phyloP scores from a whole-genome alignment of 2,113 vertebrate genomes.

The Brachypteracias leptosomus region DNA sequence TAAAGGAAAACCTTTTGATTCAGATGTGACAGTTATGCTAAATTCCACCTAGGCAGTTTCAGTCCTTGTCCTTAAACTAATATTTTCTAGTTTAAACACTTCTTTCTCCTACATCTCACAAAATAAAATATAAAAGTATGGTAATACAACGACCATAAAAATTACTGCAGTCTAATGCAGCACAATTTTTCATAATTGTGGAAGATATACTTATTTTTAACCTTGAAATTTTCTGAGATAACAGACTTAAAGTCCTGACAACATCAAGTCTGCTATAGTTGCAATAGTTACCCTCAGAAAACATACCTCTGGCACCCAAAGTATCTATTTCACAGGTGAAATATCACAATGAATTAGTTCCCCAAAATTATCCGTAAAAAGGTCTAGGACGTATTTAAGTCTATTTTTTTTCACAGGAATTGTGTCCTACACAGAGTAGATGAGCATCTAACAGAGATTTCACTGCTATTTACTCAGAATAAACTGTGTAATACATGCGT shows the following conservation, averaged over 20 bases:
- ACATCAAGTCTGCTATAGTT: background rate
- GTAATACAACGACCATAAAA: background rate
- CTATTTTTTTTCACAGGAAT: background rate
- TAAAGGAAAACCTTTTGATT: background rate
- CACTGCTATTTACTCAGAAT: background rate
- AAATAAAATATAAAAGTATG: background rate
- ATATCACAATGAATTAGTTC: background rate
- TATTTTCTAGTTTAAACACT: background rate
- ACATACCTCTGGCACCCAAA: background rate
- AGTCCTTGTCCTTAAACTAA: background rate
- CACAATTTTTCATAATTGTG: background rate
- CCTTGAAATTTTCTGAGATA: background rate
- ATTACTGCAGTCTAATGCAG: background rate
- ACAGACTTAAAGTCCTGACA: background rate
- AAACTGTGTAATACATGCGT: background rate
- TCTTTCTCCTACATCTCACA: background rate
- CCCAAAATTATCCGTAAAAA: background rate
- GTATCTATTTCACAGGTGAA: background rate
- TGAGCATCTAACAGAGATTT: background rate
- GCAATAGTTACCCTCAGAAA: background rate
- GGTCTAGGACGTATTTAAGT: rapidly evolving
- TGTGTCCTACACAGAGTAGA: background rate
- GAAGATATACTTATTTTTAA: background rate
- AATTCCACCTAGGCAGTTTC: background rate
- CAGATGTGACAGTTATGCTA: background rate